Evolutionary conservation across 2,797 vertebrate species (phyloP), one percentile per base, ranked within the genome.

Genomic region (Centroberyx gerrardi): DNA sequence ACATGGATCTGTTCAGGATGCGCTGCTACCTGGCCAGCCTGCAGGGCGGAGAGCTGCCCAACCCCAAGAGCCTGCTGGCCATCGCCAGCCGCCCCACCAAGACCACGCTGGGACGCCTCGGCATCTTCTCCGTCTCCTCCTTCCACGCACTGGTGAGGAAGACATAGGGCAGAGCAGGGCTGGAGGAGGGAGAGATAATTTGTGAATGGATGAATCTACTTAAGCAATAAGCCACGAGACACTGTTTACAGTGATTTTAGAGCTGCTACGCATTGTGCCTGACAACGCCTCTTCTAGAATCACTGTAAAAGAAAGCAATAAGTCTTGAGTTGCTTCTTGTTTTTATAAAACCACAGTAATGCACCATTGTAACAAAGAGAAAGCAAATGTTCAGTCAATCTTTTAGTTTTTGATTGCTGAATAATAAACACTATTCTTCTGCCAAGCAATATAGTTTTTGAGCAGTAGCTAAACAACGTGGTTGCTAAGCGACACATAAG

Each of bases 21-120:
- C 96, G 97, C 56, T 99, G 97, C 92, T 98, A 99, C 77, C 94
- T 99, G 76, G 96, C 97, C 74, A 98, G 97, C 87, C 92, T 99
- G 44, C 97, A 98, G 87, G 97, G 97, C 0, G 96, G 97, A 17
- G 97, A 99, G 90, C 85, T 98, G 74, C 97, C 97, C 44, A 99
- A 99, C 87, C 97, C 97, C 1, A 99, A 99, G 88, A 96, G 97
- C 76, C 95, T 98, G 68, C 91, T 99, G 1, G 97, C 97, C 33
- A 96, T 95, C 0, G 95, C 97, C 68, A 96, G 97, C 88, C 96
- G 97, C n/a, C 97, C 96, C 81, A 97, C 97, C 78, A 99, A 99
- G 92, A 2, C 94, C 85, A 94, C 96, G 0, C 91, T 99, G 10
- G 96, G 97, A 46, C 95, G 97, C 49, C 91, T 99, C 0, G 97